Conservation (phyloP, 2,888 invertebrate species). For the Achlya flavicornis region DNA sequence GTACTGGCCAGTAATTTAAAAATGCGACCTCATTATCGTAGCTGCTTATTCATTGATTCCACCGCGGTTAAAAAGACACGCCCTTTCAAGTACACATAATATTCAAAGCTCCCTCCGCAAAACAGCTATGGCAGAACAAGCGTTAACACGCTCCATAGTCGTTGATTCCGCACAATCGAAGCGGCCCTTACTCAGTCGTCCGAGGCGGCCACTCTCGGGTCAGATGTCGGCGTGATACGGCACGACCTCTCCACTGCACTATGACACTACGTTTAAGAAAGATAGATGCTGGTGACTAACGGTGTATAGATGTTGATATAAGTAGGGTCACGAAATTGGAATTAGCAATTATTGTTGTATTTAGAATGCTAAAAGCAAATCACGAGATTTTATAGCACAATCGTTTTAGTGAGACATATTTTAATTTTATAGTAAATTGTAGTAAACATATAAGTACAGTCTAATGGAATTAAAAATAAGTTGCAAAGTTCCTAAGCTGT, state of each 20-base stretch:
- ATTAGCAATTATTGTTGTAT: not conserved
- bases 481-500: too few relatives aligned
- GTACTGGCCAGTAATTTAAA: too few relatives aligned
- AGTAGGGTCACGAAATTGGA: not conserved
- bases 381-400: not conserved
- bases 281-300: constrained; percentile 23
- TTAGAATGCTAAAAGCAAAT: too few relatives aligned
- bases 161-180: constrained; percentile 39
- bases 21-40: too few relatives aligned
- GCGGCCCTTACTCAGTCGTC: constrained; percentile 28
- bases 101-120: not conserved
- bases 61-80: not conserved
- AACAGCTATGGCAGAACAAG: constrained; percentile 7
- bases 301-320: not conserved
- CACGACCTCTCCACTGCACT: constrained; percentile 52
- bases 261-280: constrained; percentile 27
- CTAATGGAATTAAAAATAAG: too few relatives aligned
- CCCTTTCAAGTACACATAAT: not conserved
- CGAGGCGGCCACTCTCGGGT: constrained; percentile 46
- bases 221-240: constrained; percentile 66
- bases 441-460: too few relatives aligned
- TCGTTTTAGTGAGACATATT: too few relatives aligned
- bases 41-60: not conserved
- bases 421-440: too few relatives aligned
- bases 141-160: constrained; percentile 12